Evolutionary conservation across 2,797 vertebrate genomes (phyloP), one percentile per base, ranked within the genome.

Genomic region (Eleutherodactylus coqui): DNA sequence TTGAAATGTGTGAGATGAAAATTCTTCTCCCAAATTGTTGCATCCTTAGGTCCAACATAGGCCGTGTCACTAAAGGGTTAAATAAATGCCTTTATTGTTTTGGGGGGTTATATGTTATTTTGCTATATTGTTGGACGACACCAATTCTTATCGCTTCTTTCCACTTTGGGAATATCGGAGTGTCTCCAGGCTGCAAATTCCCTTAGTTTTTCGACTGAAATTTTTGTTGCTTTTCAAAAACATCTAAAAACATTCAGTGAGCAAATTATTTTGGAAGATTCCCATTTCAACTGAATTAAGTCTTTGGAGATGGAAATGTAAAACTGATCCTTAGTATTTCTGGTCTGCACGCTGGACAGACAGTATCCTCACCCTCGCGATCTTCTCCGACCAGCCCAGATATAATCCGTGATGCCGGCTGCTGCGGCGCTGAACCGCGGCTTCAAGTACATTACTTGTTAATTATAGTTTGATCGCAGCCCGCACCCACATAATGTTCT

Each of bases 401-500:
- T n/a, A 43, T 72, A 72, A n/a, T 72, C 11, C n/a, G 9, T 41
- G 10, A 43, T 41, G 10, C 16, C 47, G 4, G 34, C 11, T 29
- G 11, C 4, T 75, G 13, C 3, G 45, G 14, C 32, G 9, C 14
- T 75, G 11, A 19, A 58, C 38, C n/a, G n/a, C n/a, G n/a, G n/a
- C 58, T 55, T 10, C 34, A 51, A 58, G 10, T 38, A 38, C 58
- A 78, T 58, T 78, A 78, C 34, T n/a, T 76, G 36, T 43, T 77
- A 55, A 58, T 78, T 78, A 32, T 16, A 78, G 49, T n/a, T 34
- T 58, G 51, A 36, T 58, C 32, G 36, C 19, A 77, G 51, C 32
- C 32, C 45, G 55, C 24, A 53, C 11, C 19, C 36, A 72, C 69
- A 72, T 72, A 36, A 34, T 53, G 34, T 77, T 13, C 75, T 53